Evolutionary conservation across 2,888 invertebrate species (phyloP).

Genomic region (Autographa pulchrina): DNA sequence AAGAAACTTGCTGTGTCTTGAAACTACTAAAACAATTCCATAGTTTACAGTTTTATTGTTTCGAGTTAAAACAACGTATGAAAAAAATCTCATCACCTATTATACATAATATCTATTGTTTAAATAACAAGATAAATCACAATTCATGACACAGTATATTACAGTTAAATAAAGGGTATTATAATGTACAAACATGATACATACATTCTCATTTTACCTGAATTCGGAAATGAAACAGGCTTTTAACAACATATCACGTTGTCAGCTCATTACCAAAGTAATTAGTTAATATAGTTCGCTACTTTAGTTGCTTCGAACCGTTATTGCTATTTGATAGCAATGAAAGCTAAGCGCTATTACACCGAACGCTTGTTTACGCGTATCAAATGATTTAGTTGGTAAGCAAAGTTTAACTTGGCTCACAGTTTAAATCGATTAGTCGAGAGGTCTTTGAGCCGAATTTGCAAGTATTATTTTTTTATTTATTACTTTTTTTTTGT

Average conservation of each 20-base stretch:
- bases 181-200: background rate
- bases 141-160: background rate
- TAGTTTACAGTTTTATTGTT: too few species aligned
- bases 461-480: too few species aligned
- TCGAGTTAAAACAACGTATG: too few species aligned
- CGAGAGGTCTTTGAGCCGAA: background rate
- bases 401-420: background rate
- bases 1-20: too few species aligned
- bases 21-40: too few species aligned
- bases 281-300: slow-evolving; percentile 5
- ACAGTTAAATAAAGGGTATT: background rate
- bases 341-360: slow-evolving; percentile 5
- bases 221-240: slow-evolving; percentile 1
- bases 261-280: slow-evolving; percentile 6
- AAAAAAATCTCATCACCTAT: too few species aligned
- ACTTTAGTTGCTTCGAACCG: background rate
- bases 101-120: too few species aligned
- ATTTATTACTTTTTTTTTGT: too few species aligned
- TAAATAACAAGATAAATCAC: too few species aligned
- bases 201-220: background rate
- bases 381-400: background rate
- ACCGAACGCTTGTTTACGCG: background rate
- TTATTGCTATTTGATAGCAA: slow-evolving; percentile 10
- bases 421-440: background rate
- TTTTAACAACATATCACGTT: slow-evolving; percentile 2